Evolutionary conservation across 2,113 vertebrate genomes (phyloP).

Genomic region (Cynoglossus semilaevis): DNA sequence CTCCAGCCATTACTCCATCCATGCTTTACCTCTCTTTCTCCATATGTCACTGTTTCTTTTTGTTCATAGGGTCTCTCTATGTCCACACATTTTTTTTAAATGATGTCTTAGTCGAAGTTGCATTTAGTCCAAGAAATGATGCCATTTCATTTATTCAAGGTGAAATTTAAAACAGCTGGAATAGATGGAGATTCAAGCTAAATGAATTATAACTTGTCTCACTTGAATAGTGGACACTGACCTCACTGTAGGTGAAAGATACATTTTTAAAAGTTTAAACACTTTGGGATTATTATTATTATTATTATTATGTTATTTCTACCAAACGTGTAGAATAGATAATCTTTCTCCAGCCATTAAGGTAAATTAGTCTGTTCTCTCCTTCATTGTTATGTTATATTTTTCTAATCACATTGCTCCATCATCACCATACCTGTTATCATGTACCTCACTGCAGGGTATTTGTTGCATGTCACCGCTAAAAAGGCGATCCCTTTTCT

Average conservation of each 20-base stretch:
- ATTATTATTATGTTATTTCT: too few species aligned
- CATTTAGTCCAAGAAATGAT: too few species aligned
- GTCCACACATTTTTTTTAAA: neutral
- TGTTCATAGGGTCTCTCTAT: neutral
- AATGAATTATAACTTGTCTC: too few species aligned
- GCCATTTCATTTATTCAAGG: too few species aligned
- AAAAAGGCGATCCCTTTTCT: slow-evolving; percentile 50
- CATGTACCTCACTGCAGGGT: slow-evolving; percentile 18
- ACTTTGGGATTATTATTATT: too few species aligned
- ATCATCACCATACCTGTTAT: slow-evolving; percentile 17
- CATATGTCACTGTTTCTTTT: slow-evolving; percentile 20
- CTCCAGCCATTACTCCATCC: slow-evolving; percentile 11
- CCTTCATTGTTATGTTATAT: slow-evolving; percentile 8
- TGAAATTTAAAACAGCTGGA: too few species aligned
- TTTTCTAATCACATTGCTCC: slow-evolving; percentile 1
- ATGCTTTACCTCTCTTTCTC: slow-evolving; percentile 21
- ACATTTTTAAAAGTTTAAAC: too few species aligned
- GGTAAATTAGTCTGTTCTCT: neutral
- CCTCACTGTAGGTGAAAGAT: too few species aligned
- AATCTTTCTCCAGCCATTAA: neutral
- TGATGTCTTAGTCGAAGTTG: too few species aligned
- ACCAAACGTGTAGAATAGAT: too few species aligned
- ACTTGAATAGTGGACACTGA: too few species aligned
- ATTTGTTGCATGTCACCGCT: slow-evolving; percentile 14
- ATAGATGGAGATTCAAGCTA: too few species aligned